A percentile compares a stretch with the other conserved stretches of the same genome.
Conservation (phyloP, 2,113 vertebrate genomes). For the Peromyscus leucopus region DNA sequence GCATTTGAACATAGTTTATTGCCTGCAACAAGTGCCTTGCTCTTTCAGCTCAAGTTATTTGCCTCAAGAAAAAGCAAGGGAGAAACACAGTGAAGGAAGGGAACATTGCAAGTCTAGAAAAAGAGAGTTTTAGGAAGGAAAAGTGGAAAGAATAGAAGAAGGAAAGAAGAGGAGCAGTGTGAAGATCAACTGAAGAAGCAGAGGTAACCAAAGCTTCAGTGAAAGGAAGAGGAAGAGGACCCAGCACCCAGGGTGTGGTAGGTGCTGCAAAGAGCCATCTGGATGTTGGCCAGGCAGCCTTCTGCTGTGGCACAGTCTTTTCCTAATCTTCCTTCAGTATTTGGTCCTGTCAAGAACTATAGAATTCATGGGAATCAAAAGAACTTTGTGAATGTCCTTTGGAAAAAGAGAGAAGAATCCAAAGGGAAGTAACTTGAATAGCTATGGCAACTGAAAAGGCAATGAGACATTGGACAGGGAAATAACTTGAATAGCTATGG, state of each 20-base stretch:
- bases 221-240: neutral
- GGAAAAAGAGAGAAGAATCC: conserved; percentile 35
- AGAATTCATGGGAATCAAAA: conserved; percentile 44
- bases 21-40: neutral
- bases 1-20: neutral
- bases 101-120: neutral
- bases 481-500: neutral
- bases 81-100: neutral
- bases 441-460: conserved; percentile 15
- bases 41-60: neutral
- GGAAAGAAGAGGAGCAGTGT: neutral
- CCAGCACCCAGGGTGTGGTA: neutral
- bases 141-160: neutral
- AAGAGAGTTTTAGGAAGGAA: neutral
- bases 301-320: neutral
- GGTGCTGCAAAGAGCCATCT: neutral
- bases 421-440: neutral
- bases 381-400: neutral
- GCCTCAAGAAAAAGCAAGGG: neutral
- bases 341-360: neutral
- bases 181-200: neutral
- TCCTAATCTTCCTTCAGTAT: neutral
- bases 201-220: neutral
- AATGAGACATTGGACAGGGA: neutral
- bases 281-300: too few species aligned